Evolutionary conservation across 1,140 invertebrate species (phyloP).

Genomic region (Coelopa frigida): DNA sequence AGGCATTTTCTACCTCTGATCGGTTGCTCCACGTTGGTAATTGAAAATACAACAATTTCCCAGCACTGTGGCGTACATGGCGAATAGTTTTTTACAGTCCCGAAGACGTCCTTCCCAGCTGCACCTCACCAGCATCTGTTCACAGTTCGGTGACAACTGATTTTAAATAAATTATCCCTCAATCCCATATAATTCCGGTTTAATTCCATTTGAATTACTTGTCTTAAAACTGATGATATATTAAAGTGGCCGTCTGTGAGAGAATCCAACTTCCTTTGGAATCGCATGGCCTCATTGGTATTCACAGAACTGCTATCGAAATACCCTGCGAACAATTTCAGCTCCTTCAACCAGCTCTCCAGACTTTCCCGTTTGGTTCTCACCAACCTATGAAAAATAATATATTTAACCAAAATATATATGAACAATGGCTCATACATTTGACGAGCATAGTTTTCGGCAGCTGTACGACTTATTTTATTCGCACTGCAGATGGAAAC

Average conservation of each 20-base stretch:
- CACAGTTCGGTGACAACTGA: slow-evolving; percentile 2
- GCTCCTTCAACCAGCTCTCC: neutral
- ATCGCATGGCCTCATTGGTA: slow-evolving; percentile 3
- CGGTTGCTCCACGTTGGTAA: neutral
- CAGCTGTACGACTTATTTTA: neutral
- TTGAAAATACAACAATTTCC: slow-evolving; percentile 12
- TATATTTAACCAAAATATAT: neutral
- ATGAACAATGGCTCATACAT: slow-evolving; percentile 3
- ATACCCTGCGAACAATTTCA: neutral
- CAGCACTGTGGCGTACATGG: neutral
- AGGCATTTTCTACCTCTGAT: neutral
- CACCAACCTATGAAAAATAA: too few relatives aligned
- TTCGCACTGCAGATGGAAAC: slow-evolving; percentile 10
- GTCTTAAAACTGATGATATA: neutral
- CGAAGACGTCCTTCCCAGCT: neutral
- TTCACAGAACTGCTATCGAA: slow-evolving; percentile 1
- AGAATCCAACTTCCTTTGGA: neutral
- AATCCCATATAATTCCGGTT: neutral
- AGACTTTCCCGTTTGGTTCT: neutral
- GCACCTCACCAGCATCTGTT: slow-evolving; percentile 6
- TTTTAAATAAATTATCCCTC: neutral
- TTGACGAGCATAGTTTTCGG: neutral
- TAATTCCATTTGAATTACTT: neutral
- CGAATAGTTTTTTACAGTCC: neutral
- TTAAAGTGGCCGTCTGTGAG: neutral